Percentiles rank a stretch among this genome's conserved stretches.
phyloP scores from a whole-genome alignment of 2,113 vertebrate species.

The Ciconia boyciana region DNA sequence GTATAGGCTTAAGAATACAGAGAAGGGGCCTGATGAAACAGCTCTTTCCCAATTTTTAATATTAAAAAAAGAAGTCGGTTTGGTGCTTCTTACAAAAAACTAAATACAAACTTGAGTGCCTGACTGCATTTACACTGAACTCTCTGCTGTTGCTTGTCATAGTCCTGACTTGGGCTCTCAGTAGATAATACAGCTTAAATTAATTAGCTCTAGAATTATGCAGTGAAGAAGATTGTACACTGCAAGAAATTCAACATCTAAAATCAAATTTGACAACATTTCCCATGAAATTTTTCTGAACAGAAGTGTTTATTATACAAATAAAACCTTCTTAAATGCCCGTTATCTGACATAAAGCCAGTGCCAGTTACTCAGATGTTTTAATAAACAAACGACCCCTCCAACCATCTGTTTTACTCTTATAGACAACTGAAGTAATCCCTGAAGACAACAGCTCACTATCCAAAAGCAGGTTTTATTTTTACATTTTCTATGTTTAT shows the following conservation, averaged over 20 bases:
- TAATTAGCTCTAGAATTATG: not conserved
- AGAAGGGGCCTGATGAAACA: not conserved
- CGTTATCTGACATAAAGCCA: not conserved
- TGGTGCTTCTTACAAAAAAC: not conserved
- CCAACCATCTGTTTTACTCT: not conserved
- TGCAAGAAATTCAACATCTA: not conserved
- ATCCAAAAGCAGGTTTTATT: conserved; percentile 15
- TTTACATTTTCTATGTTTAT: not conserved
- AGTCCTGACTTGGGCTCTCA: not conserved
- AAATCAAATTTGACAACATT: not conserved
- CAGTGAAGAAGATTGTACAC: not conserved
- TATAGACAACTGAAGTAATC: conserved; percentile 2
- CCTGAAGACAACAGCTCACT: not conserved
- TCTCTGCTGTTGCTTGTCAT: not conserved
- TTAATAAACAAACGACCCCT: not conserved
- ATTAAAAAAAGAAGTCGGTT: not conserved
- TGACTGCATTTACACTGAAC: not conserved
- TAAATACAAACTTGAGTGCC: not conserved
- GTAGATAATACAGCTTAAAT: not conserved
- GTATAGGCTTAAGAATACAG: not conserved
- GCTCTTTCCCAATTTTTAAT: not conserved
- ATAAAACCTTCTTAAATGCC: not conserved
- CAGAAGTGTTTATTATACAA: not conserved
- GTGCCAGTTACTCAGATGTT: not conserved
- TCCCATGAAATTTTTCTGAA: not conserved